Evolutionary conservation across 2,888 invertebrate species (phyloP).

Genomic region (Andrena hattorfiana): DNA sequence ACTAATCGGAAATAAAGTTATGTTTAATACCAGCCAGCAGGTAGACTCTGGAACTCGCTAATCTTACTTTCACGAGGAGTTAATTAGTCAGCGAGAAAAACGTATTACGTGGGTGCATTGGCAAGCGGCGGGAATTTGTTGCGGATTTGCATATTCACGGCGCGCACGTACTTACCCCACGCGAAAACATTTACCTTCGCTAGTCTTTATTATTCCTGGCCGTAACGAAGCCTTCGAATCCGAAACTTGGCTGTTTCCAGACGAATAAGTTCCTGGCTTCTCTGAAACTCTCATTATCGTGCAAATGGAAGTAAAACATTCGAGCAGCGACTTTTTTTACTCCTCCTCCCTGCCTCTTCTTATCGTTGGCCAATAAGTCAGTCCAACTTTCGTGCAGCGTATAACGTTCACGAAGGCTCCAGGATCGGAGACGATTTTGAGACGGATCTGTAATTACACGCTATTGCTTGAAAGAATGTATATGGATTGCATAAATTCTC

Average conservation of each 20-base stretch:
- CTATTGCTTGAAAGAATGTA: too few species aligned
- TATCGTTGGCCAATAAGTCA: constrained; percentile 46
- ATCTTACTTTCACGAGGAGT: constrained; percentile 77
- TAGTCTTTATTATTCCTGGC: constrained; percentile 74
- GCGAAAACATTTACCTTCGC: constrained; percentile 75
- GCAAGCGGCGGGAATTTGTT: constrained; percentile 72
- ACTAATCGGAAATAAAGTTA: constrained; percentile 72
- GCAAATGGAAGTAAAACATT: constrained; percentile 68
- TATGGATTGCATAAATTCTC: too few species aligned
- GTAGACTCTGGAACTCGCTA: constrained; percentile 72
- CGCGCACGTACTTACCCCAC: constrained; percentile 71
- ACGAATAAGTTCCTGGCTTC: constrained; percentile 65
- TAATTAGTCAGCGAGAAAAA: constrained; percentile 74
- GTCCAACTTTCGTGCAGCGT: not conserved
- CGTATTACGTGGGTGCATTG: constrained; percentile 69
- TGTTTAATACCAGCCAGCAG: constrained; percentile 54
- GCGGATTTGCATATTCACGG: constrained; percentile 78
- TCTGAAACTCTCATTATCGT: constrained; percentile 68
- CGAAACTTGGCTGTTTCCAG: constrained; percentile 69
- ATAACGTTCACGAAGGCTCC: not conserved
- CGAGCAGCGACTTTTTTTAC: constrained; percentile 25
- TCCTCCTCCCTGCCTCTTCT: not conserved
- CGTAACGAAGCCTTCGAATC: constrained; percentile 70
- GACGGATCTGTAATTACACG: too few species aligned
- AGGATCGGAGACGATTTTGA: not conserved